Base-by-base conservation (phyloP, 2,888 invertebrate genomes). In the Drosophila longiperda region DNA sequence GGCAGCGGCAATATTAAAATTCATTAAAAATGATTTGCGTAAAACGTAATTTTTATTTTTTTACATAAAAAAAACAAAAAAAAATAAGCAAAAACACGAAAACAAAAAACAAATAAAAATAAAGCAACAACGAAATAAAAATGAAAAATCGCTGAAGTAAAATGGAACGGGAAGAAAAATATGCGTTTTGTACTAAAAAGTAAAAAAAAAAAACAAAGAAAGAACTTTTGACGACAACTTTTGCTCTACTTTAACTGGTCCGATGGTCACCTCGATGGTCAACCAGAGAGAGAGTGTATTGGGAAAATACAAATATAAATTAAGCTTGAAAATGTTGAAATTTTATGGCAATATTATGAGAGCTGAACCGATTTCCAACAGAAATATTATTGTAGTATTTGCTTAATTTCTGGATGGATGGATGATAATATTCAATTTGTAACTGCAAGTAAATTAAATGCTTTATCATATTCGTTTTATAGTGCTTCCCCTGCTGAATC, bases 1-100 rank as follows among this genome's bases (percentile, higher is more conserved):
- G 48, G 42, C 59, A 73, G 11, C 36, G 42, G 76, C 80, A 57
- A 89, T 87, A 84, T 90, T 90, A 89, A 90, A 87, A 87, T 90
- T 87, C 90, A 87, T 87, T 87, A 87, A 87, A 87, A 87, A 87
- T 87, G 89, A 87, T 87, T 87, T 90, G 90, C 89, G 90, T 87
- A 90, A 87, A 87, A 89, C 87, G 90, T 82, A 85, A 85, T 90
- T 90, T 85, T 85, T 88, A 83, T 90, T 85, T 84, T 87, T 76
- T 63, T 70, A 86, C 72, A 71, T 61, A 73, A 76, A 74, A 68
- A 50, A 40, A 38, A 72, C 54, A 42, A 59, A 63, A 36, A 29
- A 34, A 48, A 40, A 36, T 52, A 26, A 54, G 12, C 7, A 17
- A 38, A 63, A 63, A 29, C 38, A 38, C 38, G 36, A 54, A 54